Conservation (phyloP, 2,888 invertebrate genomes). For the Mycalesis mineus region DNA sequence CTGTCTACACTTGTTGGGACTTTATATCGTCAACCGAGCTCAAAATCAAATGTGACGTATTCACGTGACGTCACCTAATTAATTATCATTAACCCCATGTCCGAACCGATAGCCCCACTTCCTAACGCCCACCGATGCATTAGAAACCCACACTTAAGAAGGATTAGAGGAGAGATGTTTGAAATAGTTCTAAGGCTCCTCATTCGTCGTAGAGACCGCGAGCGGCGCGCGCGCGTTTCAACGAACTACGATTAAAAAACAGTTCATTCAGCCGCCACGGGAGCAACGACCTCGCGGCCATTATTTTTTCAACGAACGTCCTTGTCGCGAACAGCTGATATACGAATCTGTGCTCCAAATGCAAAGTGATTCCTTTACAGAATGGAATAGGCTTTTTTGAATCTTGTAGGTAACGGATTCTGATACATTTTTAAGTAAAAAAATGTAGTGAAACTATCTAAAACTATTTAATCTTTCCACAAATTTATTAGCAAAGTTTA, state of each 20-base stretch:
- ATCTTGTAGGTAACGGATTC: neutral
- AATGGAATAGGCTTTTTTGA: neutral
- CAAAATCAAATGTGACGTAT: slow-evolving; percentile 22
- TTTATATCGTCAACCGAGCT: slow-evolving; percentile 15
- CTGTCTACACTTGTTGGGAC: neutral
- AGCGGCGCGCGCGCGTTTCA: slow-evolving; percentile 59
- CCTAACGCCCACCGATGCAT: slow-evolving; percentile 49
- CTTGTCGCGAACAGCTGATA: slow-evolving; percentile 67
- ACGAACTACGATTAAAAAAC: slow-evolving; percentile 41
- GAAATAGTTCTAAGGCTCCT: slow-evolving; percentile 72
- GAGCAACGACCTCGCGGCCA: slow-evolving; percentile 58
- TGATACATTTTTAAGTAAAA: neutral
- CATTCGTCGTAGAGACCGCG: slow-evolving; percentile 70
- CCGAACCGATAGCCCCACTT: slow-evolving; percentile 43
- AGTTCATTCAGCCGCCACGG: slow-evolving; percentile 57
- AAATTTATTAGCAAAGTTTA: neutral
- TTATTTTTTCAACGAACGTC: slow-evolving; percentile 54
- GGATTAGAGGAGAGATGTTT: slow-evolving; percentile 74
- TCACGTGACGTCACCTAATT: slow-evolving; percentile 32
- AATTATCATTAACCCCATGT: slow-evolving; percentile 42
- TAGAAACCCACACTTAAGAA: slow-evolving; percentile 61
- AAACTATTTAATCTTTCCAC: neutral
- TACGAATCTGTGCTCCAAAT: slow-evolving; percentile 33
- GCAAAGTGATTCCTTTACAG: slow-evolving; percentile 9
- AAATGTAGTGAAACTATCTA: neutral